Conservation (phyloP, 1,140 invertebrate genomes). For the Mizuhopecten yessoensis region DNA sequence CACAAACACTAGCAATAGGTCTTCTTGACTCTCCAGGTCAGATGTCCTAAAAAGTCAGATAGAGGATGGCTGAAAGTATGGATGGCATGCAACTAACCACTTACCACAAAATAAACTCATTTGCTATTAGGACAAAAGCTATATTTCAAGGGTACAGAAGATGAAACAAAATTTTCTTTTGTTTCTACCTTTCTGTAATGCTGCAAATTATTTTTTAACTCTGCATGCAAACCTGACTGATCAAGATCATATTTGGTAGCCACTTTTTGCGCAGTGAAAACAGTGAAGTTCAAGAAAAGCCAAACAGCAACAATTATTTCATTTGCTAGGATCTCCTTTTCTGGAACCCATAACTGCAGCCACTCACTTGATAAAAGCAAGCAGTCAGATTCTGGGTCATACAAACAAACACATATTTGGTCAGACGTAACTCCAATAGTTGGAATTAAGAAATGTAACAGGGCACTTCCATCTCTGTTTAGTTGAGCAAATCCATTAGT, state of each 20-base stretch:
- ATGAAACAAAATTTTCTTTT: not conserved
- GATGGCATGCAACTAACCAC: not conserved
- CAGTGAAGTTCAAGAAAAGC: not conserved
- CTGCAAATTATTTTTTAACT: not conserved
- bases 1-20: no score
- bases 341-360: not conserved
- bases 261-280: not conserved
- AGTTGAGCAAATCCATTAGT: not conserved
- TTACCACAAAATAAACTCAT: slow-evolving; percentile 1
- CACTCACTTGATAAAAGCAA: not conserved
- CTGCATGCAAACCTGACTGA: not conserved
- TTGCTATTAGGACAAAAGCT: not conserved
- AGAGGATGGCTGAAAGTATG: not conserved
- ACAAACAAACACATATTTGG: not conserved
- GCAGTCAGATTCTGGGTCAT: not conserved
- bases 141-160: not conserved
- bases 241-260: not conserved
- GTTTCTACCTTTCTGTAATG: slow-evolving; percentile 9
- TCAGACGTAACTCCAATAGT: not conserved
- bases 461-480: not conserved
- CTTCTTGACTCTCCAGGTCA: no score
- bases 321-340: not conserved
- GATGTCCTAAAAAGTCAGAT: not conserved
- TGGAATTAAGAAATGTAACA: not conserved
- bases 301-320: not conserved